Evolutionary conservation across 2,113 vertebrate species (phyloP).

Genomic region (Dolichotis patagonum): DNA sequence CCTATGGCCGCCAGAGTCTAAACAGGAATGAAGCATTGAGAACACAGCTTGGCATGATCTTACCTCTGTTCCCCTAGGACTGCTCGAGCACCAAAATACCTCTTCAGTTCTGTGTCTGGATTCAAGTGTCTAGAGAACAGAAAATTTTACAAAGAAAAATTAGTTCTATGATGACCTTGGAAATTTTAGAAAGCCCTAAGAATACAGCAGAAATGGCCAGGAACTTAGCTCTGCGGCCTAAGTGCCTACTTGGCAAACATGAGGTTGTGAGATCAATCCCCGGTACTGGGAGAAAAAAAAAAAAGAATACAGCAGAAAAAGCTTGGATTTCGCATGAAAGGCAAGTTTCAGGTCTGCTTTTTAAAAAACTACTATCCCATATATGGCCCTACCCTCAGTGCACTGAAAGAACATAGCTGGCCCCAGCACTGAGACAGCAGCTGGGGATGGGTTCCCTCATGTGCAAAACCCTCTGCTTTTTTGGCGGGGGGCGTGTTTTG

Average conservation of each 20-base stretch:
- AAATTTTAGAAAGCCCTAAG: neutral
- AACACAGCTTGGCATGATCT: neutral
- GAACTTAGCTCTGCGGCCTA: too few species aligned
- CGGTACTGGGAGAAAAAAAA: too few species aligned
- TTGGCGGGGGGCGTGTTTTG: neutral
- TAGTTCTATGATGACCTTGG: neutral
- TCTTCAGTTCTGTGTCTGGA: conserved; percentile 97
- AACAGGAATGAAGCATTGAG: neutral
- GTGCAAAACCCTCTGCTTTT: neutral
- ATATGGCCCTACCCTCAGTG: accelerated
- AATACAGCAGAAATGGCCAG: neutral
- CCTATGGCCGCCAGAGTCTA: neutral
- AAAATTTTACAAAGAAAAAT: conserved; percentile 30
- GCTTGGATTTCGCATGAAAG: neutral
- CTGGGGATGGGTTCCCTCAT: neutral
- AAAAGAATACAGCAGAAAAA: neutral
- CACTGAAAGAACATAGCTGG: neutral
- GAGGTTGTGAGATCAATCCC: too few species aligned
- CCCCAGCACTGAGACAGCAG: neutral
- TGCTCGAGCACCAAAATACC: conserved; percentile 97
- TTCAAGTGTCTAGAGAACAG: conserved; percentile 93
- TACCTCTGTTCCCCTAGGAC: conserved; percentile 97
- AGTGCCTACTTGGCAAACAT: too few species aligned
- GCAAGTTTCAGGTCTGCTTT: neutral
- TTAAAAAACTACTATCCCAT: neutral